Conservation (phyloP, 2,888 invertebrate genomes). For the Himalopsyche anomala region DNA sequence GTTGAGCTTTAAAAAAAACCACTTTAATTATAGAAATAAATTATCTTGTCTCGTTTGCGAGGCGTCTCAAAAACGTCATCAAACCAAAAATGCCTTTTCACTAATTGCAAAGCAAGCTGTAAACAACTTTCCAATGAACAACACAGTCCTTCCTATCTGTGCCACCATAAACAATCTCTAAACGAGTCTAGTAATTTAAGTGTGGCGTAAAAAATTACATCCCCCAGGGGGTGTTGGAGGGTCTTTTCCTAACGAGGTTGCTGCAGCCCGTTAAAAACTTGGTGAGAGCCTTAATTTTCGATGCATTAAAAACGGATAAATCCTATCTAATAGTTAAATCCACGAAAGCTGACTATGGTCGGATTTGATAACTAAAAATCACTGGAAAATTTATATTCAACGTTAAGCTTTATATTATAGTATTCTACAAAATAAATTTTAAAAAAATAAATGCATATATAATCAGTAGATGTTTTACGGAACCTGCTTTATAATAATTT, state of each 20-base stretch:
- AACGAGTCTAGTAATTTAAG: constrained; percentile 20
- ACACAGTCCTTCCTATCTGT: background rate
- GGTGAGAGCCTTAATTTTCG: constrained; percentile 50
- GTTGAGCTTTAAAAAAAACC: no score
- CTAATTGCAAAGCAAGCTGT: constrained; percentile 24
- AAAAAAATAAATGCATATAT: no score
- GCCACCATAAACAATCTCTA: background rate
- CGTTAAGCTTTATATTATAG: no score
- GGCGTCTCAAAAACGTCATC: background rate
- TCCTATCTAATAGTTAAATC: constrained; percentile 45
- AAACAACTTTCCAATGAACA: constrained; percentile 14
- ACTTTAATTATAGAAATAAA: no score
- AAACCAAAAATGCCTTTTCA: constrained; percentile 25
- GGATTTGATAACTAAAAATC: no score
- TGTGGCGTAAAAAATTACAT: constrained; percentile 28
- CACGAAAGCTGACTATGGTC: background rate
- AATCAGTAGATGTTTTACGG: no score
- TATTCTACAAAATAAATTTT: no score
- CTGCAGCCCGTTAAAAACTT: constrained; percentile 30
- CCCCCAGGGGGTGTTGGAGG: background rate
- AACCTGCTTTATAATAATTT: no score
- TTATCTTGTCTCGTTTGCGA: background rate
- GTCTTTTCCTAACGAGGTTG: constrained; percentile 24
- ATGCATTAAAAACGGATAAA: constrained; percentile 60
- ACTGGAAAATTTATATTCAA: no score